Percentiles rank a stretch among this genome's conserved stretches.
Evolutionary conservation across 2,888 invertebrate genomes (phyloP).

Genomic region (Toxonevra muliebris): DNA sequence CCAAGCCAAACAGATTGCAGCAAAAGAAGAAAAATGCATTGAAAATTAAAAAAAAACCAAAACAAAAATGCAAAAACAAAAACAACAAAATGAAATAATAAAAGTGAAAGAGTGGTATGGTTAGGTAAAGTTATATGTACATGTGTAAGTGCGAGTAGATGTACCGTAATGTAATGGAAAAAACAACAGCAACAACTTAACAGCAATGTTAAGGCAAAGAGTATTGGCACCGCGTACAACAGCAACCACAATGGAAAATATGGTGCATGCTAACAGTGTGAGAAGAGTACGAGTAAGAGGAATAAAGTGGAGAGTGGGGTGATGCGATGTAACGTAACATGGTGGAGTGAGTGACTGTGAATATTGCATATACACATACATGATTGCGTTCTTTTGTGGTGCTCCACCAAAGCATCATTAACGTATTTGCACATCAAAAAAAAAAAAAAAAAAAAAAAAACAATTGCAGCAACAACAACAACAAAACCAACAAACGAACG

Average conservation of each 20-base stretch:
- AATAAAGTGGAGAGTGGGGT: no score
- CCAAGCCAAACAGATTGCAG: no score
- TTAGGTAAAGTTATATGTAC: neutral
- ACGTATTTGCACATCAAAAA: neutral
- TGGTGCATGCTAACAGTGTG: neutral
- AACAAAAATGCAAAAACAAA: neutral
- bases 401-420: slow-evolving; percentile 4
- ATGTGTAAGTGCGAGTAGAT: neutral
- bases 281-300: no score
- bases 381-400: neutral
- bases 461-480: slow-evolving; percentile 2
- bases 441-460: neutral
- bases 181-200: neutral
- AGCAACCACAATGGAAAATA: neutral
- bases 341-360: no score
- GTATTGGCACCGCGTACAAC: neutral
- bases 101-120: neutral
- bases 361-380: no score
- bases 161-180: neutral
- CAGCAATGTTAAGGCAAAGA: neutral
- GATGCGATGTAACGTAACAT: no score
- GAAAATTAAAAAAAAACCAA: neutral
- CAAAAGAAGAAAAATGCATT: neutral
- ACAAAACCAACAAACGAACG: neutral
- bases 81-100: neutral